A percentile compares a stretch with the other conserved stretches of the same genome.
Evolutionary conservation across 2,113 vertebrate genomes (phyloP).

Genomic region (Vulpes lagopus): DNA sequence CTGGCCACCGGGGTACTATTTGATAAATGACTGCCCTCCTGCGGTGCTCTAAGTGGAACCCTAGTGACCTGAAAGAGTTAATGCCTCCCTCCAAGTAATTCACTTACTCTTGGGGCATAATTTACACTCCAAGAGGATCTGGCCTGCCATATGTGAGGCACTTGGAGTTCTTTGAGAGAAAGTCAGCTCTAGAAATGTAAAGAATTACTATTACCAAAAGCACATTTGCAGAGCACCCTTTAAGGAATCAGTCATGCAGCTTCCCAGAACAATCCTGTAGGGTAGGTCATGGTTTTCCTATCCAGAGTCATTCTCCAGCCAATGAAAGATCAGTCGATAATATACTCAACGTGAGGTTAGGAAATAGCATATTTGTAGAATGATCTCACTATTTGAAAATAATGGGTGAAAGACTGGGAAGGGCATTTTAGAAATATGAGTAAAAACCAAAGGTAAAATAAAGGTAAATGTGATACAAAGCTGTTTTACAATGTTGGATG

Average conservation of each 20-base stretch:
- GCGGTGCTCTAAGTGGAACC: constrained; percentile 43
- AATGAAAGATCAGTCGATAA: not conserved
- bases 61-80: constrained; percentile 70
- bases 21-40: constrained; percentile 66
- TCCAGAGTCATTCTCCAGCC: not conserved
- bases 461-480: not conserved
- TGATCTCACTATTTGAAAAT: not conserved
- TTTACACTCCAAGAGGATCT: constrained; percentile 60
- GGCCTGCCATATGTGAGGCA: constrained; percentile 54
- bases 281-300: not conserved
- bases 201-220: constrained; percentile 57
- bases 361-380: not conserved
- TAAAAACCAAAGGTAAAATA: not conserved
- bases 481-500: not conserved
- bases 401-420: constrained; percentile 3
- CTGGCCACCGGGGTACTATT: constrained; percentile 37
- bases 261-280: constrained; percentile 9
- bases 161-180: constrained; percentile 46
- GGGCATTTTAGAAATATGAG: constrained; percentile 1
- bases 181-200: constrained; percentile 46
- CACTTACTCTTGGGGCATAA: constrained; percentile 60
- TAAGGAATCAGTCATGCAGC: not conserved
- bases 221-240: not conserved
- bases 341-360: not conserved
- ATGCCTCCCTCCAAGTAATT: constrained; percentile 62